phyloP scores from a whole-genome alignment of 37 sponge, comb jelly and placozoan species.

The Chondrosia reniformis region DNA sequence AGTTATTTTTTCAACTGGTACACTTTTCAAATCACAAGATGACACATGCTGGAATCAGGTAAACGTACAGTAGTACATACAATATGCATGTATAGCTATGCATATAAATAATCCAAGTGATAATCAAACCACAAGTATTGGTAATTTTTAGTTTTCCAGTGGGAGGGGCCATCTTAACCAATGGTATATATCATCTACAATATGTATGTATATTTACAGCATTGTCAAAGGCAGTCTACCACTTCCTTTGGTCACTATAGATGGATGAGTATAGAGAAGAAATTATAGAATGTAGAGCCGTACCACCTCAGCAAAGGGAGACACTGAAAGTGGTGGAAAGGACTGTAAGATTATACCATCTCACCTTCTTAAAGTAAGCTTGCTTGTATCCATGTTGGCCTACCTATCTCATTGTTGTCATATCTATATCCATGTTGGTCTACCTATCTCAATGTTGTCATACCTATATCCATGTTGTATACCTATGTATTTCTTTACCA shows the following conservation, averaged over 20 bases:
- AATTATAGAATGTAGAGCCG: conserved; percentile 19
- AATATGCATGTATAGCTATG: too few species aligned
- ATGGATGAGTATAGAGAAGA: conserved; percentile 17
- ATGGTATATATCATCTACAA: too few species aligned
- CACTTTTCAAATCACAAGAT: conserved; percentile 13
- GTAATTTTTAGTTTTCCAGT: too few species aligned
- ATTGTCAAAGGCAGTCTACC: too few species aligned
- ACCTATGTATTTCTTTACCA: neutral
- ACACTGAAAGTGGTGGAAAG: conserved; percentile 23
- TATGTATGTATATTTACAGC: too few species aligned
- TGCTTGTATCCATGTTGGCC: neutral
- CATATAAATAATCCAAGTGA: too few species aligned
- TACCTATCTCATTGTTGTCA: neutral
- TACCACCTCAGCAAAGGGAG: conserved; percentile 40
- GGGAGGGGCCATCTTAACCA: too few species aligned
- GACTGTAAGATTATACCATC: conserved; percentile 46
- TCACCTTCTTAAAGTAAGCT: conserved; percentile 37
- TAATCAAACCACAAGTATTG: too few species aligned
- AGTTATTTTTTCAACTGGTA: conserved; percentile 55
- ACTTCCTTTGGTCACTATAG: neutral
- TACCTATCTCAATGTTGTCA: neutral
- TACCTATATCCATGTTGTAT: neutral
- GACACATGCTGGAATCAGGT: conserved; percentile 58
- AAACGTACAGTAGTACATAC: too few species aligned
- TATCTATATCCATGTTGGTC: neutral